Evolutionary conservation across 2,888 invertebrate species (phyloP).

Genomic region (Athalia circularis): DNA sequence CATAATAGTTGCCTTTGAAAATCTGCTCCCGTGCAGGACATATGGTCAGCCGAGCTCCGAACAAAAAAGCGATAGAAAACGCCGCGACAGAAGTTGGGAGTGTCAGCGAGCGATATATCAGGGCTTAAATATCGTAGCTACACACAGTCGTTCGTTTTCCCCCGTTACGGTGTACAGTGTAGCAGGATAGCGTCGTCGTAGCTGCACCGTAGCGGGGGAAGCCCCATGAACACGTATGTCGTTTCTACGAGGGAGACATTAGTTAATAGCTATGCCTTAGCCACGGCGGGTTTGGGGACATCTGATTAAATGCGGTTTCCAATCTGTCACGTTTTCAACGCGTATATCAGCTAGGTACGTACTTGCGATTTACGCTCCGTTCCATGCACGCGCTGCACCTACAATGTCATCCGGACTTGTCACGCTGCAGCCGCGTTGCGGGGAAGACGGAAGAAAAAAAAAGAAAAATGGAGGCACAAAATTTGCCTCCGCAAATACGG

Average conservation of each 20-base stretch:
- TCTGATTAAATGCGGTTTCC: conserved; percentile 72
- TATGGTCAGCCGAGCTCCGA: conserved; percentile 66
- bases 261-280: conserved; percentile 68
- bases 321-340: conserved; percentile 72
- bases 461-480: conserved; percentile 2
- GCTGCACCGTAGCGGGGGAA: conserved; percentile 48
- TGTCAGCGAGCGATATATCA: conserved; percentile 74
- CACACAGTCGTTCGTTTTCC: conserved; percentile 61
- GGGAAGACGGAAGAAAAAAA: background rate
- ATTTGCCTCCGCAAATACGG: background rate
- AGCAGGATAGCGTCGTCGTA: too few relatives aligned
- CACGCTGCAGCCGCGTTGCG: background rate
- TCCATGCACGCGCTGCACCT: background rate
- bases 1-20: conserved; percentile 28
- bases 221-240: conserved; percentile 51
- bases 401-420: too few relatives aligned
- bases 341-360: background rate
- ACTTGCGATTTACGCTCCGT: background rate
- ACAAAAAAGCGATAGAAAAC: conserved; percentile 70
- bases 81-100: conserved; percentile 74
- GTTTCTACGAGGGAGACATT: conserved; percentile 63
- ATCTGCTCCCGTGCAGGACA: conserved; percentile 63
- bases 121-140: conserved; percentile 72
- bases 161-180: conserved; percentile 51
- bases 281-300: conserved; percentile 48